Percentiles rank a stretch among this genome's conserved stretches.
Evolutionary conservation across 2,888 invertebrate genomes (phyloP).

Genomic region (Automeris io): DNA sequence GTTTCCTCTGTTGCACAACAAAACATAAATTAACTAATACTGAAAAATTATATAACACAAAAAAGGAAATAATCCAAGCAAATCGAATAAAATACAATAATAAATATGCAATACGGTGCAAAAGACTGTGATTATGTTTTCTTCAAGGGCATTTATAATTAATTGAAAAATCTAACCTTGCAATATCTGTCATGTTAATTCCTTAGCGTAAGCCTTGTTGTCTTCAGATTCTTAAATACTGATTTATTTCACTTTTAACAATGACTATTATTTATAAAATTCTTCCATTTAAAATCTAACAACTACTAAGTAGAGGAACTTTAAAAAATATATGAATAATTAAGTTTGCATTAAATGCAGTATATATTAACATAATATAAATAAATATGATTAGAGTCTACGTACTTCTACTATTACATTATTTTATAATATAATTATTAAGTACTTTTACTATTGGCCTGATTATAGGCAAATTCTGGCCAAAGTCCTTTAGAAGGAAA

Average conservation of each 20-base stretch:
- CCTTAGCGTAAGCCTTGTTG: constrained; percentile 8
- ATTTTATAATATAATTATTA: too few species aligned
- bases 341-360: background rate
- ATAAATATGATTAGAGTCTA: too few species aligned
- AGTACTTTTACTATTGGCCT: too few species aligned
- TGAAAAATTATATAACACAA: too few species aligned
- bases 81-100: too few species aligned
- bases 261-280: constrained; percentile 5
- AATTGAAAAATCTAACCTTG: constrained; percentile 23
- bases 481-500: background rate
- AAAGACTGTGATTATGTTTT: background rate
- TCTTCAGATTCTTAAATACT: constrained; percentile 8
- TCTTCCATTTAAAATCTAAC: constrained; percentile 21
- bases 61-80: too few species aligned
- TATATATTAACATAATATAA: background rate
- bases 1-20: too few species aligned
- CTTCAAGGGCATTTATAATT: background rate
- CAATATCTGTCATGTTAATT: constrained; percentile 24
- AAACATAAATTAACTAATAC: too few species aligned
- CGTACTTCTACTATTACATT: too few species aligned
- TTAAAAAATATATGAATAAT: background rate
- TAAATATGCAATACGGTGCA: background rate
- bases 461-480: too few species aligned
- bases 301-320: constrained; percentile 2
- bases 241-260: background rate